Evolutionary conservation across 2,888 invertebrate genomes (phyloP).

Genomic region (Spodoptera picta): DNA sequence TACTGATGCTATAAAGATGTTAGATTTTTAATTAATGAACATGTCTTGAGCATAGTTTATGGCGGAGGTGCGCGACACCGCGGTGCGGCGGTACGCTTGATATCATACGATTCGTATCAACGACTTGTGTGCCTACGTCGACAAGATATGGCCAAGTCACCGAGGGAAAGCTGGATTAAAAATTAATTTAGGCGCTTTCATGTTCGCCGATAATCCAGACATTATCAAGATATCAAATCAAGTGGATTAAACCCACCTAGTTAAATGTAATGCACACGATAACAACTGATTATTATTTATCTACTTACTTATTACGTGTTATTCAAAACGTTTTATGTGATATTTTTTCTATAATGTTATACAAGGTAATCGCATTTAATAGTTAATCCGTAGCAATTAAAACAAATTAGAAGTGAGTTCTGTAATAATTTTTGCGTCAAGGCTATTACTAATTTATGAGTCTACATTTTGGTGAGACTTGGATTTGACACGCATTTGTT

Average conservation of each 20-base stretch:
- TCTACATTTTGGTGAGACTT: conserved; percentile 27
- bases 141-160: conserved; percentile 76
- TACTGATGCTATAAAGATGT: conserved; percentile 35
- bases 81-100: conserved; percentile 57
- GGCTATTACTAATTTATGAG: conserved; percentile 49
- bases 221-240: conserved; percentile 87
- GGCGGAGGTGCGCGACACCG: conserved; percentile 38
- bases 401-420: conserved; percentile 22
- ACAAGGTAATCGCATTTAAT: conserved; percentile 46
- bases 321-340: conserved; percentile 55
- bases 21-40: conserved; percentile 54
- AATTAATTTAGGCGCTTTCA: conserved; percentile 87
- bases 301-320: conserved; percentile 65
- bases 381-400: conserved; percentile 26
- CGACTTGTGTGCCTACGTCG: conserved; percentile 72
- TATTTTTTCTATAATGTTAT: conserved; percentile 39
- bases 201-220: conserved; percentile 86
- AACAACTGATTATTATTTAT: conserved; percentile 77
- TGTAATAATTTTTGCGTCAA: conserved; percentile 35
- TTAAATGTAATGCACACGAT: conserved; percentile 84
- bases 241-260: conserved; percentile 83
- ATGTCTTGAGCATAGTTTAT: conserved; percentile 60
- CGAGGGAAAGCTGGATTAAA: conserved; percentile 85
- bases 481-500: conserved; percentile 44
- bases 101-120: conserved; percentile 64